A percentile compares a stretch with the other conserved stretches of the same genome.
Evolutionary conservation across 2,797 vertebrate genomes (phyloP).

Genomic region (Garrulus glandarius): DNA sequence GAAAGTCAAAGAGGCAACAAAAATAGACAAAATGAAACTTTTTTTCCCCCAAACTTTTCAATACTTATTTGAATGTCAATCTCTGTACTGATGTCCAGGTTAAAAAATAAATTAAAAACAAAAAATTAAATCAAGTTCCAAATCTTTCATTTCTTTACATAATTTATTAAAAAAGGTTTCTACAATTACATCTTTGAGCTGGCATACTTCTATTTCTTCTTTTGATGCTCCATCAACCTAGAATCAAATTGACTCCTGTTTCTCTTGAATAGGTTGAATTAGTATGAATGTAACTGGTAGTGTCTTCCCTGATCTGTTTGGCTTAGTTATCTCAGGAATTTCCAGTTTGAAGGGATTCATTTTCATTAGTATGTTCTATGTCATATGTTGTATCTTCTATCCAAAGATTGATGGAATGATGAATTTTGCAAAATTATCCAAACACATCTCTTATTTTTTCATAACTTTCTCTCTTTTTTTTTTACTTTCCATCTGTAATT

Average conservation of each 20-base stretch:
- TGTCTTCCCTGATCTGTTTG: not conserved
- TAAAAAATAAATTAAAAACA: not conserved
- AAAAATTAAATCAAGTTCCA: not conserved
- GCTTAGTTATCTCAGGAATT: not conserved
- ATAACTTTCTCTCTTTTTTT: not conserved
- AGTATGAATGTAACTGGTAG: not conserved
- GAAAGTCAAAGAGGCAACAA: not conserved
- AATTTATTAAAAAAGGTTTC: not conserved
- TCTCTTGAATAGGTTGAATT: not conserved
- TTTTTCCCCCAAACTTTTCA: not conserved
- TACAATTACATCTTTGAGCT: not conserved
- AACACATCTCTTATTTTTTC: not conserved
- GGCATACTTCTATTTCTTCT: not conserved
- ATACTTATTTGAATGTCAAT: not conserved
- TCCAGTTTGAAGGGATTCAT: not conserved
- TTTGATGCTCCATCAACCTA: not conserved
- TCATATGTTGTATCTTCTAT: not conserved
- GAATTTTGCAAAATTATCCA: not conserved
- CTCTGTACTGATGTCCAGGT: not conserved
- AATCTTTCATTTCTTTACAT: not conserved
- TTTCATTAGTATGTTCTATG: not conserved
- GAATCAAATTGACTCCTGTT: not conserved
- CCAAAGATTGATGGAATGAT: not conserved
- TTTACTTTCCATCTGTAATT: conserved; percentile 25
- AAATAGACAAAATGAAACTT: not conserved